Evolutionary conservation across 2,797 vertebrate genomes (phyloP), one percentile per base, ranked within the genome.

Genomic region (Gallinago stenura): DNA sequence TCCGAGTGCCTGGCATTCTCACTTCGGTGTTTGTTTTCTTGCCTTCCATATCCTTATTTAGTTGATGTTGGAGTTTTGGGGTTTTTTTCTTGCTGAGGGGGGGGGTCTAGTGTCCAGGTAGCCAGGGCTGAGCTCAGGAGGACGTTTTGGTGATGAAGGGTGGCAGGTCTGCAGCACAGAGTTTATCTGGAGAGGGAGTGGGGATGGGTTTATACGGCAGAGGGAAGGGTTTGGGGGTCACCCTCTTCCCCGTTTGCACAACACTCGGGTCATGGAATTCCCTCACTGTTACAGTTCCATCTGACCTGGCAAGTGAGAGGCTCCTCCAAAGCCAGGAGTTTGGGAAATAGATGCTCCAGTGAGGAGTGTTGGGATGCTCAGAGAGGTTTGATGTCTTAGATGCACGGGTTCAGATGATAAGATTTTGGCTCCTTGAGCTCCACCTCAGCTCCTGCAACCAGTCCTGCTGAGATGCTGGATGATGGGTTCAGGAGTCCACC

Each of bases 241-340:
- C 7, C 56, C n/a, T 94, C 73, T 60, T 81, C 48, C 39, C 76
- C 0, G 0, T 56, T 88, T 91, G n/a, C 76, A 64, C 65, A 93
- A 91, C 39, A 12, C 54, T 65, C 26, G 54, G 66, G 43, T 45
- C 46, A 0, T 1, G 22, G 57, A 57, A 41, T 45, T 62, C 46
- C 60, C 60, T 87, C 30, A 14, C 17, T 87, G 41, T 4, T 35
- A n/a, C 0, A 0, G 35, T 41, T 89, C 30, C 24, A 5, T 45
- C 75, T 28, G 81, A 58, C 43, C 75, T 80, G 51, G 26, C 37
- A 39, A 71, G 25, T 22, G 69, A 53, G 37, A 88, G 72, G 31
- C 39, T 81, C 25, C 69, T 78, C 35, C 33, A 69, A 46, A 35
- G 35, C 35, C 35, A 35, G 35, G 35, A 85, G 24, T 25, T 14